Conservation (phyloP, 2,888 invertebrate species). For the Chrysolina oricalcia region DNA sequence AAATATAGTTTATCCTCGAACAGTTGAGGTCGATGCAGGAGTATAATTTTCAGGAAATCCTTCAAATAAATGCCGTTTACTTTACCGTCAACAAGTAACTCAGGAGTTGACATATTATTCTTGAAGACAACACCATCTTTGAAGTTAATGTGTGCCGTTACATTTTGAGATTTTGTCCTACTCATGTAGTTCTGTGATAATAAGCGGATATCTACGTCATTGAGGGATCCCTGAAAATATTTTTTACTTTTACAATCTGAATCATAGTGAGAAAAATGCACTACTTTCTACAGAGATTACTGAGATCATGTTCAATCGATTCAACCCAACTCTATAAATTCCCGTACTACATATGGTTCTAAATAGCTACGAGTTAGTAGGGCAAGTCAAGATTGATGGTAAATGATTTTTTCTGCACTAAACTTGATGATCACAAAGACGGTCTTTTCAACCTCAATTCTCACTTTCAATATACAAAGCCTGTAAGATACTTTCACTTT, state of each 20-base stretch:
- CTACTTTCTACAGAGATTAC: not conserved
- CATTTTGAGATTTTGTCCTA: constrained; percentile 71
- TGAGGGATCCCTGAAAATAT: constrained; percentile 71
- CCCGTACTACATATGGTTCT: too few species aligned
- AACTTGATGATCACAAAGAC: not conserved
- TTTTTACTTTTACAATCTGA: not conserved
- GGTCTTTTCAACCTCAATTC: too few species aligned
- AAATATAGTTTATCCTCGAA: constrained; percentile 65
- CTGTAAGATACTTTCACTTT: too few species aligned
- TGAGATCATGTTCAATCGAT: too few species aligned
- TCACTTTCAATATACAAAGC: too few species aligned
- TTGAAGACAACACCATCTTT: constrained; percentile 68
- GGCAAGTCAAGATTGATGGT: too few species aligned
- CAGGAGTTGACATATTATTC: constrained; percentile 65
- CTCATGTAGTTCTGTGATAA: constrained; percentile 74
- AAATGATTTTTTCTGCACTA: not conserved
- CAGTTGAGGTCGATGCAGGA: constrained; percentile 71
- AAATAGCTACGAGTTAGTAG: too few species aligned
- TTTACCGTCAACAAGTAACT: constrained; percentile 64
- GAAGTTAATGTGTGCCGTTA: constrained; percentile 71
- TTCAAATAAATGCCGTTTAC: constrained; percentile 68
- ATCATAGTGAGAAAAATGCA: too few species aligned
- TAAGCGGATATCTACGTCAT: constrained; percentile 71
- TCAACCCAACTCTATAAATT: too few species aligned
- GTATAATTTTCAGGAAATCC: constrained; percentile 69